Base-by-base conservation (phyloP, 2,888 invertebrate genomes). In the Eupithecia inturbata region DNA sequence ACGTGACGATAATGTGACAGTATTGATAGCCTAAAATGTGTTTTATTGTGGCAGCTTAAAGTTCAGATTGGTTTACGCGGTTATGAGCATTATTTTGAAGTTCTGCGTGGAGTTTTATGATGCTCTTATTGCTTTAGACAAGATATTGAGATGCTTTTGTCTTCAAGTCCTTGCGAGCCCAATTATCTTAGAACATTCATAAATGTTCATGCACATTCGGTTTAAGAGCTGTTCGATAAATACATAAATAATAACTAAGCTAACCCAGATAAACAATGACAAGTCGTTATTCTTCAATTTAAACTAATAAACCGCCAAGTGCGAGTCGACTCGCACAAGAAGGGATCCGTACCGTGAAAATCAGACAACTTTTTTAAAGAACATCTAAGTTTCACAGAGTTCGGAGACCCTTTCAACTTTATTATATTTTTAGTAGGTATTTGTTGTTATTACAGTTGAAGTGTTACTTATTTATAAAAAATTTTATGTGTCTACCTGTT, bases 1-100 rank as follows among this genome's bases (percentile, higher is more conserved):
- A 76, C 78, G 77, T 76, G 78, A 78, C 76, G 70, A 74, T 78
- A 77, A 80, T 78, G 77, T 73, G 77, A 68, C 36, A 26, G 68
- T 74, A 66, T 67, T 70, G 75, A 72, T 69, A 71, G 33, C 19
- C 66, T 28, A 19, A 67, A 77, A 71, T 70, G 76, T 69, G 68
- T 70, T 72, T 72, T 76, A 73, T 70, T 70, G 64, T 31, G 49
- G 28, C 39, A 72, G 16, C 12, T 33, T 74, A 74, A 72, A 77
- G 74, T 74, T 74, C 57, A 74, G 39, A 77, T 57, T 72, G 33
- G 67, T 45, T 70, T 57, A 33, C 39, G 39, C 68, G 31, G n/a
- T 62, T 67, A 63, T 14, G 69, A n/a, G 73, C 68, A 68, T 71
- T 76, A 76, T 73, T 73, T 49, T 68, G 36, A 45, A 71, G 62